Base-by-base conservation (phyloP, 2,888 invertebrate species). In the Pilophorus perplexus region DNA sequence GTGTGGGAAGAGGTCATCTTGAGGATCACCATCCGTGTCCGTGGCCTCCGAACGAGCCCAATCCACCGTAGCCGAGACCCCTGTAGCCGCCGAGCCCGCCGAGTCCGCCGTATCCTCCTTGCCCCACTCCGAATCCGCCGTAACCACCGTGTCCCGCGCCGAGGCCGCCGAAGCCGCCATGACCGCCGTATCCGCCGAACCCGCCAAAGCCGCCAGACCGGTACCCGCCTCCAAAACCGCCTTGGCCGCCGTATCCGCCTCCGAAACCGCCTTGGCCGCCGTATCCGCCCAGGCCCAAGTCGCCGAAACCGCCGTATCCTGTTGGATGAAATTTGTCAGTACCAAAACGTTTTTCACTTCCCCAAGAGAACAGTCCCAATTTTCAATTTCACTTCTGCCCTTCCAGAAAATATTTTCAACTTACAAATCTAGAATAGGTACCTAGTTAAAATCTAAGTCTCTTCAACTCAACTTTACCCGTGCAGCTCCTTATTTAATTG, bases 101-200 rank as follows among this genome's bases (percentile, higher is more conserved):
- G 20, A 22, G 23, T 6, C 52, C 57, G 28, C 59, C 42, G 38
- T 40, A 40, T 42, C 59, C 25, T 42, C 59, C 38, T 16, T 38
- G 20, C 18, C 59, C 59, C 18, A 38, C 38, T 4, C 40, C n/a
- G 10, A 18, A 22, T 16, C 59, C 38, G 14, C 38, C 20, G 16
- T 23, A 28, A 40, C 18, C 20, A 2, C 55, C 18, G 14, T 40
- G 20, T 12, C 38, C 14, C 3, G 14, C 27, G 3, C 59, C 40
- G 5, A 22, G 12, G 2, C 59, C 38, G 8, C 16, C 18, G 3
- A 12, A 40, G 6, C 59, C 40, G 12, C 59, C 38, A 12, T 40
- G 40, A 6, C 37, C 42, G 3, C 55, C 27, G 20, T 33, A 27
- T 3, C 37, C 18, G 5, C 37, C 38, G 8, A 22, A 33, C 10